These are phyloP conservation scores for Drosophila bipectinata DNA, from an alignment of 1,140 invertebrate species.

Conservation along the genomic window DNA sequence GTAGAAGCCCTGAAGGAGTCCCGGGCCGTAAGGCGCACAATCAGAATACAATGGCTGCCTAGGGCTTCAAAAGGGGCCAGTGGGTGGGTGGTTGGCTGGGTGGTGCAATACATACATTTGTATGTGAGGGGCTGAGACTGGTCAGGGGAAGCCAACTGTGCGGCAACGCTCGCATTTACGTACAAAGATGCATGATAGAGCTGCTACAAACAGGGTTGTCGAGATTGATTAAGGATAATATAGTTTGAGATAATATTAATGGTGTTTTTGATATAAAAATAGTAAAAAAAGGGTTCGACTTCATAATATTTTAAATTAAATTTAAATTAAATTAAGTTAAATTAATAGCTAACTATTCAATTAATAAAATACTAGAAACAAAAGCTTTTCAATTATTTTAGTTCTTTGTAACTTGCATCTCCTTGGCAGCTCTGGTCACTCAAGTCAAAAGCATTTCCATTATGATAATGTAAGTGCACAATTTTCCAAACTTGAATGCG, in stretches of 20 bases:
- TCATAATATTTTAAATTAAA: too few relatives aligned
- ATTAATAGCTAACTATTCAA: too few relatives aligned
- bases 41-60: slow-evolving; percentile 79
- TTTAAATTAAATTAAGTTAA: too few relatives aligned
- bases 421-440: slow-evolving; percentile 62
- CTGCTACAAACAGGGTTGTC: slow-evolving; percentile 48
- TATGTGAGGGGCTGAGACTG: slow-evolving; percentile 1
- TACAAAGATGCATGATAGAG: slow-evolving; percentile 61
- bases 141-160: slow-evolving; percentile 13
- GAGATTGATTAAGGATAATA: neutral
- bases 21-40: slow-evolving; percentile 71
- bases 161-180: slow-evolving; percentile 66
- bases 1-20: slow-evolving; percentile 38
- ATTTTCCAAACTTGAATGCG: slow-evolving; percentile 75
- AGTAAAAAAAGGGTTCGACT: too few relatives aligned
- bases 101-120: slow-evolving; percentile 8
- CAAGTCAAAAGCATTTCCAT: slow-evolving; percentile 80
- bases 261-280: too few relatives aligned
- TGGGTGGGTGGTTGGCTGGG: neutral
- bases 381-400: neutral
- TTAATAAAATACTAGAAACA: too few relatives aligned
- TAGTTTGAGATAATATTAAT: too few relatives aligned
- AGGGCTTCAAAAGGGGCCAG: slow-evolving; percentile 16
- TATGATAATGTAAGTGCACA: slow-evolving; percentile 82
- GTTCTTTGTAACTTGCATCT: neutral